These are phyloP conservation scores for Poeciliopsis retropinna DNA, from an alignment of 2,113 vertebrate genomes.

Conservation along the genomic window DNA sequence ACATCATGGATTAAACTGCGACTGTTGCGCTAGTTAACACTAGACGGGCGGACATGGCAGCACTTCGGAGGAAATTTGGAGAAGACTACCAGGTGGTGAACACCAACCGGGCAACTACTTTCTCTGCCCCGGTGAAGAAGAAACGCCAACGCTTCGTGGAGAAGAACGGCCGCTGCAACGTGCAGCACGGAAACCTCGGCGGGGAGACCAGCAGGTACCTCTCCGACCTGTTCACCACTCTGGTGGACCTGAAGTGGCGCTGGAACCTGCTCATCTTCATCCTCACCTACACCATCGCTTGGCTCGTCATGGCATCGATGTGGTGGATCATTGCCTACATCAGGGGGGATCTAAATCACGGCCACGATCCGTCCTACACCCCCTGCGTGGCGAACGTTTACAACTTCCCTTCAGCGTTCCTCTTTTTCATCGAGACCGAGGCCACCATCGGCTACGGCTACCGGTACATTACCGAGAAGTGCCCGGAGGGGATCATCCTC, in stretches of 20 bases:
- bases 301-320: conserved; percentile 91
- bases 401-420: conserved; percentile 90
- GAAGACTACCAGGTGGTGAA: conserved; percentile 89
- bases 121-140: conserved; percentile 80
- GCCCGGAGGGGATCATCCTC: conserved; percentile 88
- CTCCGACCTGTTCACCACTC: conserved; percentile 89
- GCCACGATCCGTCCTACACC: conserved; percentile 80
- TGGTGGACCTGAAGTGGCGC: conserved; percentile 90
- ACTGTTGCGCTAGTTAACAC: background rate
- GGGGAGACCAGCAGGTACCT: conserved; percentile 88
- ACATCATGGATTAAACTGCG: conserved; percentile 61
- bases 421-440: conserved; percentile 91
- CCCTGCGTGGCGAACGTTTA: conserved; percentile 91
- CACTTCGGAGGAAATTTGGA: conserved; percentile 85
- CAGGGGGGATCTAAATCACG: conserved; percentile 84
- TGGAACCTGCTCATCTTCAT: conserved; percentile 92
- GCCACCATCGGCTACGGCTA: conserved; percentile 90
- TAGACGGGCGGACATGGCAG: conserved; percentile 79
- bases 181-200: conserved; percentile 88
- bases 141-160: conserved; percentile 90
- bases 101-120: conserved; percentile 68
- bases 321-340: conserved; percentile 92
- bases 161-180: conserved; percentile 90
- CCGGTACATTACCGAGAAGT: conserved; percentile 90
- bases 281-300: conserved; percentile 89